Percentiles rank a stretch among this genome's conserved stretches.
Evolutionary conservation across 2,113 vertebrate genomes (phyloP).

Genomic region (Peromyscus leucopus): DNA sequence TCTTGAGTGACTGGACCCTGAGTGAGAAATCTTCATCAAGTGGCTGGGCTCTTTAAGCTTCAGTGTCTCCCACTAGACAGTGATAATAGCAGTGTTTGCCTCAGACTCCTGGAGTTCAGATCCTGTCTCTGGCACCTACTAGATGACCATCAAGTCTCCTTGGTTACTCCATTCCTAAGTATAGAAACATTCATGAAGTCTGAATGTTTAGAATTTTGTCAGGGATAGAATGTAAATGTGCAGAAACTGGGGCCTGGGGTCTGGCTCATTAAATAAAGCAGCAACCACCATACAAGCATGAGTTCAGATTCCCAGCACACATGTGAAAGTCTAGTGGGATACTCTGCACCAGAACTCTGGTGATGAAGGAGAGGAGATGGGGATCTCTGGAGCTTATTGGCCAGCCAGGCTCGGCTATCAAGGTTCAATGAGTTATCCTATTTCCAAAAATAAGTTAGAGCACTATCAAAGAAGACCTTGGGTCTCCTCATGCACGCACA

Average conservation of each 20-base stretch:
- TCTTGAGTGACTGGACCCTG: not conserved
- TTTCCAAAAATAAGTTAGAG: too few species aligned
- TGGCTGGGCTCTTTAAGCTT: not conserved
- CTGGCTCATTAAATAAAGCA: not conserved
- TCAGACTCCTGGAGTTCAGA: not conserved
- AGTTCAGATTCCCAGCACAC: not conserved
- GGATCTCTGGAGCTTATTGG: not conserved
- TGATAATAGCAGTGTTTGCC: not conserved
- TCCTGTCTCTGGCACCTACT: not conserved
- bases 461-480: not conserved
- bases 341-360: not conserved
- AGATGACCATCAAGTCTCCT: not conserved
- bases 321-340: not conserved
- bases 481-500: not conserved
- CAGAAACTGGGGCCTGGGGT: not conserved
- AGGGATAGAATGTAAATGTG: not conserved
- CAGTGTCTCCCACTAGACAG: not conserved
- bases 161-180: not conserved
- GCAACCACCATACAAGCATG: not conserved
- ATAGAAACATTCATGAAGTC: constrained; percentile 25
- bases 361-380: not conserved
- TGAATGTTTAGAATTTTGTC: not conserved
- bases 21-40: not conserved
- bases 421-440: not conserved
- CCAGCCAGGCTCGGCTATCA: not conserved